Conservation (phyloP, 2,113 vertebrate species). For the Mormoops blainvillei region DNA sequence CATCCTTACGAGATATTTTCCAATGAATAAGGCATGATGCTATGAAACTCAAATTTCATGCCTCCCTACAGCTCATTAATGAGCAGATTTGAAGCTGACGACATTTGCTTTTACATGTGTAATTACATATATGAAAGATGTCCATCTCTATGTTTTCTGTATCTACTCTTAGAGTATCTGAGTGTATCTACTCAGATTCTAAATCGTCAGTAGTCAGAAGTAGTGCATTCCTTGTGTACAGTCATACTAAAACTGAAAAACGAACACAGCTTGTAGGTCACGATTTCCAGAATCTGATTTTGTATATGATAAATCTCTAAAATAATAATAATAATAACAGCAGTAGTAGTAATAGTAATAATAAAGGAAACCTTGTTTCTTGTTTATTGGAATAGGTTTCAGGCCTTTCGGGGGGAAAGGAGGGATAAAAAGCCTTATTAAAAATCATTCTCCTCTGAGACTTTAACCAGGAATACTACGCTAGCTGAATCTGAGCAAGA, state of each 20-base stretch:
- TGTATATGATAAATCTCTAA: not conserved
- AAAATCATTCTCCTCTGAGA: not conserved
- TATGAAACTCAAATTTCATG: not conserved
- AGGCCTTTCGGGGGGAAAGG: not conserved
- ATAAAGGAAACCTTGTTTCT: not conserved
- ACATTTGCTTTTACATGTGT: constrained; percentile 40
- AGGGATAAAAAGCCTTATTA: not conserved
- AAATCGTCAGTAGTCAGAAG: not conserved
- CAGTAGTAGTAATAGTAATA: not conserved
- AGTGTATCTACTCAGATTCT: constrained; percentile 18
- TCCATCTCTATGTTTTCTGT: not conserved
- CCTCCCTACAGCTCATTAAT: constrained; percentile 20
- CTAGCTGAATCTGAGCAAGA: constrained; percentile 46
- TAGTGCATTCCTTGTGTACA: not conserved
- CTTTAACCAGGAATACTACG: constrained; percentile 14
- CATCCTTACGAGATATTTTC: constrained; percentile 12
- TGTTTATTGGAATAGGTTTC: constrained; percentile 30
- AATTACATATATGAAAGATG: constrained; percentile 36
- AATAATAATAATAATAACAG: not conserved
- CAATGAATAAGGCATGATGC: not conserved
- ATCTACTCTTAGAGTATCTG: too few species aligned
- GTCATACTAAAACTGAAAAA: constrained; percentile 31
- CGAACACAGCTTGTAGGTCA: not conserved
- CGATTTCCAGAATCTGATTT: constrained; percentile 17
- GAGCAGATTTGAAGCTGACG: constrained; percentile 29